Evolutionary conservation across 2,797 vertebrate genomes (phyloP), one percentile per base, ranked within the genome.

Genomic region (Sebastes steindachneri): DNA sequence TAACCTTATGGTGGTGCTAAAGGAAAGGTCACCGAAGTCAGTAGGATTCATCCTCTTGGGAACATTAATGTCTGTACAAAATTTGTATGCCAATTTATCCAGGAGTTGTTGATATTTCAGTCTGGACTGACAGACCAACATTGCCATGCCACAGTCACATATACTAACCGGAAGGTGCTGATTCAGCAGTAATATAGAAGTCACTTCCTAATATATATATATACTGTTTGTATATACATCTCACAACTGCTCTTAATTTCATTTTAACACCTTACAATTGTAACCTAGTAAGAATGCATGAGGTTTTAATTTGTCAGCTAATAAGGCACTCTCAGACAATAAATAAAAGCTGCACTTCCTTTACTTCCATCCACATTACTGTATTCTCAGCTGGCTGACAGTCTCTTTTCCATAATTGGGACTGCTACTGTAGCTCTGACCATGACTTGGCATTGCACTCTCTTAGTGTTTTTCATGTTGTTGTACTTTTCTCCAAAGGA

Each of bases 401-500:
- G n/a, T n/a, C 11, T 35, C 9, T 17, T 63, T 41, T 70, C 23
- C 33, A 26, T 45, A 74, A 53, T n/a, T 68, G 14, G 12, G 72
- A 70, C 35, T 59, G 19, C 37, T 0, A n/a, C 45, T 51, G 45
- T 51, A 12, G 37, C 41, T 57, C 68, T 67, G 53, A 72, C 53
- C 48, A 7, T 21, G 31, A 59, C 63, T 58, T 54, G 67, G 66
- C 58, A 62, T 66, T 15, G 17, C 4, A 7, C 10, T 57, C 31
- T 19, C 29, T 63, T 60, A 9, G 31, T 62, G 51, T 31, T 75
- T 71, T 65, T 35, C 60, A 21, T 71, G 54, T 12, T 25, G 60
- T 48, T 31, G 51, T 51, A 21, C n/a, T 63, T 31, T 74, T 65
- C 60, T 86, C 54, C 57, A 79, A 77, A 76, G 8, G 28, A 78